These are phyloP conservation scores for Tipula lateralis DNA, from an alignment of 2,888 invertebrate genomes.

Conservation along the genomic window DNA sequence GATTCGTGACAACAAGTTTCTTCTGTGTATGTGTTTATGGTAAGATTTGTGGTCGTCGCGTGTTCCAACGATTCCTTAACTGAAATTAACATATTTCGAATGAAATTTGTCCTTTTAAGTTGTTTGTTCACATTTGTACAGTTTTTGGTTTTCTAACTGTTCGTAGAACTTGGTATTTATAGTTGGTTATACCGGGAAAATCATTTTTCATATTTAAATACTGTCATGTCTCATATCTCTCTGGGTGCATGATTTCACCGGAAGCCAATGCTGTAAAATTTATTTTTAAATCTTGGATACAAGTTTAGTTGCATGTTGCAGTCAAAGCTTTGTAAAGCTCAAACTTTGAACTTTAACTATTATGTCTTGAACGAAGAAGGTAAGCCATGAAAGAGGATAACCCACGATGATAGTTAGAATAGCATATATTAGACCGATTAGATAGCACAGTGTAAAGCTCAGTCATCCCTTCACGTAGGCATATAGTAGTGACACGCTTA, in stretches of 20 bases:
- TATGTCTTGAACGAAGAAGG: no score
- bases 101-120: background rate
- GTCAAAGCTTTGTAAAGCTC: background rate
- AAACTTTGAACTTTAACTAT: background rate
- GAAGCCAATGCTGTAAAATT: background rate
- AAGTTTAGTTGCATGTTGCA: background rate
- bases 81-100: background rate
- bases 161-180: background rate
- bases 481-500: no score
- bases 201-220: background rate
- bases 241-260: background rate
- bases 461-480: no score
- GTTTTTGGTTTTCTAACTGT: background rate
- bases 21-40: background rate
- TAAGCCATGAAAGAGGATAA: no score
- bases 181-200: background rate
- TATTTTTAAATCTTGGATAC: background rate
- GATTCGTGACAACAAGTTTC: background rate
- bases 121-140: background rate
- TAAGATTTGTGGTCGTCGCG: background rate
- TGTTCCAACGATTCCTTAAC: background rate
- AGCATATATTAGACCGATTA: no score
- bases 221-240: background rate
- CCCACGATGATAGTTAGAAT: no score
- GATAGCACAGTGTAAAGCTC: no score